Conservation (phyloP, 2,113 vertebrate species). For the Scophthalmus maximus region DNA sequence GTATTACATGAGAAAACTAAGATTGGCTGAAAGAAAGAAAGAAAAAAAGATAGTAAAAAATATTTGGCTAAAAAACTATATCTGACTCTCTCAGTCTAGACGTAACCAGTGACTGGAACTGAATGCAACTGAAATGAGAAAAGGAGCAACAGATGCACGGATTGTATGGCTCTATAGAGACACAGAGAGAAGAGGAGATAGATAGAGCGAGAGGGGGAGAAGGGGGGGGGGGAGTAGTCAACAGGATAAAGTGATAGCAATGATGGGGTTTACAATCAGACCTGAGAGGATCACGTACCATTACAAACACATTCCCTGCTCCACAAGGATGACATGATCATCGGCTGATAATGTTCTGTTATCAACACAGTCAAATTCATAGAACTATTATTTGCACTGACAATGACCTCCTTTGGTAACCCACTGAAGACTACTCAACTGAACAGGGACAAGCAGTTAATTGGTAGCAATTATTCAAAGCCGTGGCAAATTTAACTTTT, state of each 20-base stretch:
- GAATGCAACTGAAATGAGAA: not conserved
- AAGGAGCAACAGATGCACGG: not conserved
- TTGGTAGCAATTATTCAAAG: slow-evolving; percentile 65
- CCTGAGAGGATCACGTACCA: not conserved
- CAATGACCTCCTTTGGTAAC: slow-evolving; percentile 46
- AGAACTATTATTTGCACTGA: not conserved
- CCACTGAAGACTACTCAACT: slow-evolving; percentile 51
- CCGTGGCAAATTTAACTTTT: slow-evolving; percentile 60
- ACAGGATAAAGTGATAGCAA: not conserved
- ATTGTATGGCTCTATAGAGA: not conserved
- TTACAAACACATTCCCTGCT: slow-evolving; percentile 1
- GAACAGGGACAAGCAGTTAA: slow-evolving; percentile 63
- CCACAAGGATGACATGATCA: not conserved
- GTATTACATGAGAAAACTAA: not conserved
- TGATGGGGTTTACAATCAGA: slow-evolving; percentile 7
- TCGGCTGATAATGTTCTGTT: slow-evolving; percentile 10
- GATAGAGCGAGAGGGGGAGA: not conserved
- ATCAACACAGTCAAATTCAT: slow-evolving; percentile 13
- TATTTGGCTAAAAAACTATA: not conserved
- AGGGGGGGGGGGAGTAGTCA: no score
- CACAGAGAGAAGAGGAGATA: not conserved
- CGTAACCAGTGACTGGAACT: not conserved
- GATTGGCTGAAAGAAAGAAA: not conserved
- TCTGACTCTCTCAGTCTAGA: not conserved
- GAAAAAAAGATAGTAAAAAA: not conserved